Conservation (phyloP, 1,140 invertebrate species). For the Plutomurus gul region DNA sequence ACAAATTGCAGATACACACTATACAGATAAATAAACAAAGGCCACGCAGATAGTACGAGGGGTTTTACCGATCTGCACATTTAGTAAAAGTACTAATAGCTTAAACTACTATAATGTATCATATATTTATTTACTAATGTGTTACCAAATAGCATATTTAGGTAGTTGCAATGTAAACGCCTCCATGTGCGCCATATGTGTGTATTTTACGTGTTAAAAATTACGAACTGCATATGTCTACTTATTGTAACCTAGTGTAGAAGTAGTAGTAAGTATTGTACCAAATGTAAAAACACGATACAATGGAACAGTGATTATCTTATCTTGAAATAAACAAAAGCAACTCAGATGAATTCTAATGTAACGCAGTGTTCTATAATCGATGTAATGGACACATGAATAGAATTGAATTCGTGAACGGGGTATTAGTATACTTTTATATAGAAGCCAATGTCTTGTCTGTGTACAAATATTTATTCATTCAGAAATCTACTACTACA, state of each 20-base stretch:
- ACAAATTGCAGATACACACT: neutral
- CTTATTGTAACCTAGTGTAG: neutral
- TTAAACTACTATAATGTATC: too few species aligned
- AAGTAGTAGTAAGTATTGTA: neutral
- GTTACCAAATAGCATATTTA: too few species aligned
- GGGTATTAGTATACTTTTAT: neutral
- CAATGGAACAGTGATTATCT: neutral
- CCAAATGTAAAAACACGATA: neutral
- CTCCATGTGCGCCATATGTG: too few species aligned
- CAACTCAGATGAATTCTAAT: neutral
- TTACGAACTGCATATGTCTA: too few species aligned
- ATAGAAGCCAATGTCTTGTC: too few species aligned
- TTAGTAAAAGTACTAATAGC: too few species aligned
- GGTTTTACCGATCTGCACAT: too few species aligned
- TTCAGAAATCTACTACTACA: too few species aligned
- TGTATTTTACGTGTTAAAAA: too few species aligned
- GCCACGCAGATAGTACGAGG: neutral
- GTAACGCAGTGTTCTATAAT: neutral
- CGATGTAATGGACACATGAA: neutral
- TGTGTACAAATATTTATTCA: too few species aligned
- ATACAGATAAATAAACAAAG: neutral
- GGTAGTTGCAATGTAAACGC: too few species aligned
- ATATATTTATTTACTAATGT: too few species aligned
- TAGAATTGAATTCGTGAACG: neutral
- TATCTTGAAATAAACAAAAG: neutral